These are phyloP conservation scores for Pocillopora damicornis DNA, from an alignment of 64 coral and sea anemone genomes.

Conservation along the genomic window DNA sequence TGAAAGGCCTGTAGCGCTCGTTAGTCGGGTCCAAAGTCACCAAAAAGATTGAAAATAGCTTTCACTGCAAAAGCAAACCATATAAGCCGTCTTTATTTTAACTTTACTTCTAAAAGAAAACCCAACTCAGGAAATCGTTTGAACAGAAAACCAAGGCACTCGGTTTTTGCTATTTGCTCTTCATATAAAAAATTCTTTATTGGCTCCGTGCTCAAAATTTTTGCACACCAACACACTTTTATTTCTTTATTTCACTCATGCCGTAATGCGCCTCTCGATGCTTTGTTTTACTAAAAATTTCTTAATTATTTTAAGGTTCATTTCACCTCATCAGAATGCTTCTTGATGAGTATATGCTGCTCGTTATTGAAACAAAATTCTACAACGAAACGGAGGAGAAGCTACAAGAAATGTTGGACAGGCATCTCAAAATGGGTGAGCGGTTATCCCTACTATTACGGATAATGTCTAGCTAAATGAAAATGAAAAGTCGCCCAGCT, in stretches of 20 bases:
- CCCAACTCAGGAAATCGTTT: too few species aligned
- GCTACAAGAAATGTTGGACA: constrained; percentile 86
- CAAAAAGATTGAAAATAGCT: too few species aligned
- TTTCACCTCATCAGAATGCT: constrained; percentile 96
- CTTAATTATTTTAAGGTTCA: constrained; percentile 55
- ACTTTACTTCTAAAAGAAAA: too few species aligned
- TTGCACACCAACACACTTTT: too few species aligned
- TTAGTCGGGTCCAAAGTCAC: too few species aligned
- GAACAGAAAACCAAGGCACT: too few species aligned
- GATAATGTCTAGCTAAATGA: background rate
- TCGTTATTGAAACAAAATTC: constrained; percentile 90
- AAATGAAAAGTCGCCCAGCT: too few species aligned
- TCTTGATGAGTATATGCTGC: constrained; percentile 94
- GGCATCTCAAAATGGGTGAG: constrained; percentile 89
- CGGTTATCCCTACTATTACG: background rate
- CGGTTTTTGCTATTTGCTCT: too few species aligned
- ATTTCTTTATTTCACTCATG: background rate
- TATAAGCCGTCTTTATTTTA: too few species aligned
- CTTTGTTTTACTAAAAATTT: background rate
- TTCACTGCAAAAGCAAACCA: too few species aligned
- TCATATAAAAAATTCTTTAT: too few species aligned
- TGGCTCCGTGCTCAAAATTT: background rate
- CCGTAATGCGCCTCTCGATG: background rate
- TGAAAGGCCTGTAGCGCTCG: too few species aligned
- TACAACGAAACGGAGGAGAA: constrained; percentile 97